Conservation (phyloP, 1,140 invertebrate species). For the Sycobia sp. region DNA sequence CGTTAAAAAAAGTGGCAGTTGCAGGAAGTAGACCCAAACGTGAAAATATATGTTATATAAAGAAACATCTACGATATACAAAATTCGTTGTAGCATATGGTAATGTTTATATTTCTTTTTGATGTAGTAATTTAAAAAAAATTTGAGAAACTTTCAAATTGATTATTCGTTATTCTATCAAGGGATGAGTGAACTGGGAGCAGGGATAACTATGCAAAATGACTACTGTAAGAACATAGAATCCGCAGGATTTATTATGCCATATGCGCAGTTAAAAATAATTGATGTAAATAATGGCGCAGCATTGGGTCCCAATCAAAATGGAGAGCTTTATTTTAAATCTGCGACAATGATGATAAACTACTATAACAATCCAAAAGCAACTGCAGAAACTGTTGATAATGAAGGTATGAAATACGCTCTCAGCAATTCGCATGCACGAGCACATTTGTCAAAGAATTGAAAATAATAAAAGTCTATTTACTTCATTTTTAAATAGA, state of each 20-base stretch:
- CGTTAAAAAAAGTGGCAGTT: not conserved
- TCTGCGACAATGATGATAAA: constrained; percentile 39
- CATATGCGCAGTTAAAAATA: constrained; percentile 34
- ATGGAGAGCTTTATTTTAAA: constrained; percentile 53
- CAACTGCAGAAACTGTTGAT: constrained; percentile 62
- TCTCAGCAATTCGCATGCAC: too few relatives aligned
- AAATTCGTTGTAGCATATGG: constrained; percentile 13
- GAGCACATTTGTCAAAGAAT: too few relatives aligned
- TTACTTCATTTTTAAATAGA: too few relatives aligned
- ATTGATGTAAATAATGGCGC: constrained; percentile 33
- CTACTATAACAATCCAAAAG: constrained; percentile 60
- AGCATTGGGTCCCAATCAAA: constrained; percentile 42
- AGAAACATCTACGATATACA: not conserved
- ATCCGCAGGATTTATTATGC: constrained; percentile 26
- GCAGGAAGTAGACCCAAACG: constrained; percentile 8
- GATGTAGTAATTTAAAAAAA: too few relatives aligned
- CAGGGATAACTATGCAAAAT: not conserved
- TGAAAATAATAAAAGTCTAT: too few relatives aligned
- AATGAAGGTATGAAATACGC: constrained; percentile 61
- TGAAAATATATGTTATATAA: constrained; percentile 11
- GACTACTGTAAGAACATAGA: not conserved
- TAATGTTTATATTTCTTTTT: too few relatives aligned
- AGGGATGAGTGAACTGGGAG: constrained; percentile 30
- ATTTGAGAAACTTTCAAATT: not conserved
- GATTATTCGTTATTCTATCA: not conserved